phyloP scores from a whole-genome alignment of 2,113 vertebrate genomes.

The Chaetops frenatus region DNA sequence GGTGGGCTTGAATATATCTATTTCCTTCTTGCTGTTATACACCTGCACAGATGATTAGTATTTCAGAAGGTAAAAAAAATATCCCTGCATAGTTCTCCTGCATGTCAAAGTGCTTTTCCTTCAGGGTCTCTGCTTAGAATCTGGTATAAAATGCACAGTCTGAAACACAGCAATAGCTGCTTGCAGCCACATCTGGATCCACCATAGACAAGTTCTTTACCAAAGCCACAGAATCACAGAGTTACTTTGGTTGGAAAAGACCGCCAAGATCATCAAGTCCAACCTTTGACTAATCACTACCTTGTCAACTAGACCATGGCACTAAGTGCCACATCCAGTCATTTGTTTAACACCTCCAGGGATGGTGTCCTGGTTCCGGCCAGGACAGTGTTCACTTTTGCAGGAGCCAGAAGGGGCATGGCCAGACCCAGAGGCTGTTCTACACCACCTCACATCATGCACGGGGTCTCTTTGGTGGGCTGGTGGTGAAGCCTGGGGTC shows the following conservation, averaged over 20 bases:
- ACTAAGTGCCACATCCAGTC: background rate
- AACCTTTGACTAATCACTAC: background rate
- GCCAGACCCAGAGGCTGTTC: background rate
- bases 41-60: background rate
- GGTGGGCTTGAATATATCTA: background rate
- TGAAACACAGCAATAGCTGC: background rate
- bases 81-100: background rate
- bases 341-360: background rate
- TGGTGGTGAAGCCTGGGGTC: background rate
- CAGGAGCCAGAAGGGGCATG: background rate
- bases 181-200: background rate
- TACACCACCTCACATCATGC: background rate
- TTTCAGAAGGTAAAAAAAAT: background rate
- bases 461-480: fast-evolving
- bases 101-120: background rate
- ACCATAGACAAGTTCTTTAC: background rate
- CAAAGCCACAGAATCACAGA: background rate
- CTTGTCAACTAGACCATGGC: background rate
- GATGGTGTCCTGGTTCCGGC: background rate
- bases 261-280: fast-evolving
- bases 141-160: background rate
- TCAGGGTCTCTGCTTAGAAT: background rate
- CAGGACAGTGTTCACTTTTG: background rate
- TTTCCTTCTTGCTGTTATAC: background rate
- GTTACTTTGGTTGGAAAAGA: background rate